phyloP scores from a whole-genome alignment of 2,113 vertebrate species.

The Perca fluviatilis region DNA sequence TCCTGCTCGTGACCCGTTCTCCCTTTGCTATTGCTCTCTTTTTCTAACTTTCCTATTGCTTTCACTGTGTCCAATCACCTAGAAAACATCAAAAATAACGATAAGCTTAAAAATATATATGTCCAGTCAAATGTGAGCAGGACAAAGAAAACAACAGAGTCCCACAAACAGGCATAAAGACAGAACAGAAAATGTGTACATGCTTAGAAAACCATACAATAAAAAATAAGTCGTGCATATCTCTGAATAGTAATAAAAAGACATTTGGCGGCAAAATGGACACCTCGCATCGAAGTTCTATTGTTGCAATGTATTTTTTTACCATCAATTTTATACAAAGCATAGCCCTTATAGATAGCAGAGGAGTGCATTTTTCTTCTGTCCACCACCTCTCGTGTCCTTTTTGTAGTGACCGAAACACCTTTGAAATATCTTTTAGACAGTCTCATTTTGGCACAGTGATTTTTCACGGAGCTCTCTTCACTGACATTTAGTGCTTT shows the following conservation, averaged over 20 bases:
- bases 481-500: constrained; percentile 73
- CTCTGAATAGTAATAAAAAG: constrained; percentile 68
- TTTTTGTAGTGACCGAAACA: constrained; percentile 53
- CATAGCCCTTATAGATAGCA: constrained; percentile 73
- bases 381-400: constrained; percentile 38
- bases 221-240: constrained; percentile 77
- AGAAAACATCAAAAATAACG: constrained; percentile 38
- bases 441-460: constrained; percentile 63
- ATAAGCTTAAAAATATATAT: constrained; percentile 16
- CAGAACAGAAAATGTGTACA: constrained; percentile 63
- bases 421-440: constrained; percentile 40
- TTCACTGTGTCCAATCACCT: constrained; percentile 29
- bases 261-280: constrained; percentile 37
- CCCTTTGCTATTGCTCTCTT: constrained; percentile 21
- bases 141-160: constrained; percentile 51
- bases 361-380: constrained; percentile 64
- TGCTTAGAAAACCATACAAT: constrained; percentile 65
- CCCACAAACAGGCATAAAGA: constrained; percentile 46
- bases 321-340: constrained; percentile 72
- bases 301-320: constrained; percentile 51
- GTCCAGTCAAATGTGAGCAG: constrained; percentile 38
- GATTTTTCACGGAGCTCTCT: constrained; percentile 49
- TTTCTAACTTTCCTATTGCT: constrained; percentile 28
- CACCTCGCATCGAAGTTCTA: constrained; percentile 49
- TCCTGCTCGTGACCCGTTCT: constrained; percentile 64